These are phyloP conservation scores for Pseudochaenichthys georgianus DNA, from an alignment of 2,797 vertebrate species.

Conservation along the genomic window DNA sequence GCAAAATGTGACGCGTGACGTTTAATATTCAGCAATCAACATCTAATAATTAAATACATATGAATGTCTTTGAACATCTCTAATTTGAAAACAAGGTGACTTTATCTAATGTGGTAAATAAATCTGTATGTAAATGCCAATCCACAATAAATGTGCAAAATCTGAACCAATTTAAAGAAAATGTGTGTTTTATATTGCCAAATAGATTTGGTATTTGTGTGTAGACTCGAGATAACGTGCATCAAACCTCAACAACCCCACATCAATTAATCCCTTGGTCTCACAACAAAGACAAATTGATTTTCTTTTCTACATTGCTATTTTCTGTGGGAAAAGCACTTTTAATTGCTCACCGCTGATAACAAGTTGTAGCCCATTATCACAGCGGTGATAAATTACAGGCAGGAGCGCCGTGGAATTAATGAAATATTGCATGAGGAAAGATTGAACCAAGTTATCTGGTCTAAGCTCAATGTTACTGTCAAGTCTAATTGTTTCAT, in stretches of 20 bases:
- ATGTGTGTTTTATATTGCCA: neutral
- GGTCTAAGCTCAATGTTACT: conserved; percentile 4
- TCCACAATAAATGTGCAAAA: neutral
- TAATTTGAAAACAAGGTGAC: neutral
- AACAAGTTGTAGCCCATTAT: conserved; percentile 62
- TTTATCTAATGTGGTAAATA: neutral
- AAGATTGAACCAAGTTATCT: conserved; percentile 24
- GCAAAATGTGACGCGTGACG: neutral
- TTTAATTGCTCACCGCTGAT: conserved; percentile 58
- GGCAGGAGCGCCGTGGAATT: conserved; percentile 42
- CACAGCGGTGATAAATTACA: conserved; percentile 70
- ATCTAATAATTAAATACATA: neutral
- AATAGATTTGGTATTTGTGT: conserved; percentile 15
- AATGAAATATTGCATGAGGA: conserved; percentile 60
- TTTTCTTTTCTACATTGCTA: conserved; percentile 35
- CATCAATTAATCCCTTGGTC: conserved; percentile 11
- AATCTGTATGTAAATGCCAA: neutral
- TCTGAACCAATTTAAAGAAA: neutral
- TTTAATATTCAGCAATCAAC: conserved; percentile 15
- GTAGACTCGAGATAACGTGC: conserved; percentile 5
- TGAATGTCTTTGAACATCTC: neutral
- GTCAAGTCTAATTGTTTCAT: conserved; percentile 18
- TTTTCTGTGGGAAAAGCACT: conserved; percentile 47
- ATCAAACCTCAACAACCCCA: conserved; percentile 19
- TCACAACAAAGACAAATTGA: conserved; percentile 52